These are phyloP conservation scores for Chaetops frenatus DNA, from an alignment of 2,113 vertebrate genomes.

Conservation along the genomic window DNA sequence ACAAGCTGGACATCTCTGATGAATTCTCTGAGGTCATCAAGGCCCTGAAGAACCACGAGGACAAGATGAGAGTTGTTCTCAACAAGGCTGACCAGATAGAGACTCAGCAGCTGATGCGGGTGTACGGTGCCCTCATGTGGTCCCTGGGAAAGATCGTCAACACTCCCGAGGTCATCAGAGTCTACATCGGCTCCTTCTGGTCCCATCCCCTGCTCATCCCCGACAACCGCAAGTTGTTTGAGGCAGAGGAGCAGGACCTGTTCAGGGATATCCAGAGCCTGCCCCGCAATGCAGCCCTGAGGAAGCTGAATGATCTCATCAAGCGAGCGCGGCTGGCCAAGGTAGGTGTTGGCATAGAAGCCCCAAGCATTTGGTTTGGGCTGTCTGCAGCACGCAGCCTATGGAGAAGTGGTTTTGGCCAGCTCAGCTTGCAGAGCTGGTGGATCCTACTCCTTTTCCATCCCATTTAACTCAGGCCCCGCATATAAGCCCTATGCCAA, in stretches of 20 bases:
- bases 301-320: constrained; percentile 96
- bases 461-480: neutral
- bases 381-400: neutral
- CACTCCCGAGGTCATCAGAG: constrained; percentile 94
- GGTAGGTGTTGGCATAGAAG: constrained; percentile 60
- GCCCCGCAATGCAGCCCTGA: constrained; percentile 90
- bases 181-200: constrained; percentile 99
- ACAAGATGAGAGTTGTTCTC: constrained; percentile 97
- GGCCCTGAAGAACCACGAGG: constrained; percentile 96
- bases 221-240: constrained; percentile 94
- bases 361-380: neutral
- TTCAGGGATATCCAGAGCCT: constrained; percentile 96
- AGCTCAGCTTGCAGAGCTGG: neutral
- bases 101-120: constrained; percentile 97
- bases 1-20: constrained; percentile 97
- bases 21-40: constrained; percentile 98
- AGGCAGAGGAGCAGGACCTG: constrained; percentile 94
- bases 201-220: constrained; percentile 93
- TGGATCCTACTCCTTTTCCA: neutral
- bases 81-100: constrained; percentile 99
- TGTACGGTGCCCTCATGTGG: constrained; percentile 98
- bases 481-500: neutral
- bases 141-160: constrained; percentile 97
- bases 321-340: constrained; percentile 94
- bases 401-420: neutral